phyloP scores from a whole-genome alignment of 2,888 invertebrate genomes.

The Pachycephus smyrnensis region DNA sequence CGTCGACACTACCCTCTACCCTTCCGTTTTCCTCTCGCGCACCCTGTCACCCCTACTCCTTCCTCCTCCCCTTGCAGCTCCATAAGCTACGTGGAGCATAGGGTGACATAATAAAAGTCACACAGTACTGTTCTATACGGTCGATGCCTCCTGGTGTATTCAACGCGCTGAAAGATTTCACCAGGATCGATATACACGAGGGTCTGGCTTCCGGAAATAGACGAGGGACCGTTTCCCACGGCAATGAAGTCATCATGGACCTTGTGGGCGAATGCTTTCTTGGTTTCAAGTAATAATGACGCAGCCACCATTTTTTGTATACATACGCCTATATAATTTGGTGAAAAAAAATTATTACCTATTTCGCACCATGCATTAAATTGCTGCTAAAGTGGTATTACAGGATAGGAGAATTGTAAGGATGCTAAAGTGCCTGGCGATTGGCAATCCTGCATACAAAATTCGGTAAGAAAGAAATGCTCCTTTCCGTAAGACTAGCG shows the following conservation, averaged over 20 bases:
- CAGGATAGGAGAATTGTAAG: not conserved
- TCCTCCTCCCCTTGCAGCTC: not conserved
- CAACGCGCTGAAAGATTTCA: not conserved
- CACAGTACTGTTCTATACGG: not conserved
- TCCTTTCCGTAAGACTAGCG: not conserved
- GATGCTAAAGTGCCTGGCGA: not conserved
- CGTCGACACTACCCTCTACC: not conserved
- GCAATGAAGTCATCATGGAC: not conserved
- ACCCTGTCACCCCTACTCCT: not conserved
- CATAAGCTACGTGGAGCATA: not conserved
- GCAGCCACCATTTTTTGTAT: not conserved
- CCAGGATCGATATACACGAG: constrained; percentile 44
- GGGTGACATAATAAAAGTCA: not conserved
- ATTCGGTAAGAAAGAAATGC: not conserved
- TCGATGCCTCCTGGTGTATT: not conserved
- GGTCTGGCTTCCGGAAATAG: constrained; percentile 45
- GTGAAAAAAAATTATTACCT: not conserved
- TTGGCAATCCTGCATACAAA: not conserved
- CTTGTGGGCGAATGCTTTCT: not conserved
- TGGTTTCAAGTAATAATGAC: not conserved
- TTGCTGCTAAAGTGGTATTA: not conserved
- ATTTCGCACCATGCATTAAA: not conserved
- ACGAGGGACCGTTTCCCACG: constrained; percentile 16
- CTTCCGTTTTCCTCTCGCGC: not conserved
- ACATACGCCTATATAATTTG: not conserved